Evolutionary conservation across 1,140 invertebrate genomes (phyloP), one percentile per base, ranked within the genome.

Genomic region (Phenacoccus solenopsis): DNA sequence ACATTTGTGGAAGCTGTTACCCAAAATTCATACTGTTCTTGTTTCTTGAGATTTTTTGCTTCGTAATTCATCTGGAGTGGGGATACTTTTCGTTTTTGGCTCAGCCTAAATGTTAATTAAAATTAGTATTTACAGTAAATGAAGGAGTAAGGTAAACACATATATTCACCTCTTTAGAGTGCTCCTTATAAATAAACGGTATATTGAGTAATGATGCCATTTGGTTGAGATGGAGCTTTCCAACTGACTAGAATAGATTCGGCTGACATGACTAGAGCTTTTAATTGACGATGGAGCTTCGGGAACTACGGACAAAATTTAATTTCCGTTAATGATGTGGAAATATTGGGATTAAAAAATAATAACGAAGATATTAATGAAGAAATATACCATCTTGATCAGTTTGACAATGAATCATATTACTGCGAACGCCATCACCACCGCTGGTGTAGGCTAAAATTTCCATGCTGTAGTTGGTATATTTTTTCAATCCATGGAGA

Each of bases 391-490:
- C 91, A 80, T 96, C 94, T 81, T 97, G 93, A 82, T 95, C 91
- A 61, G 95, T 98, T 79, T 93, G 90, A 76, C 94, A 94, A 79
- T 94, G 92, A 74, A 97, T 91, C 28, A 5, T 94, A 22, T 86
- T 84, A 75, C 91, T 94, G 72, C 90, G 86, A 30, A 96, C 93
- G 70, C 95, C 96, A 78, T 97, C 94, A n/a, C 96, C 96, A 71
- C 93, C 94, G 64, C 91, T 90, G 27, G 94, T 98, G 75, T 88
- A 96, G 57, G 94, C 94, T 72, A 97, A 79, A 32, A 98, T 93
- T 84, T 96, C 91, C 85, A 98, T 94, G 69, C 91, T 96, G 80
- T 98, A 98, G 81, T 98, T 98, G 0, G 94, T 98, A 78, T 89
- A 98, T 78, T 96, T 96, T 78, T 94, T 91, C 25, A 98, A 81